Base-by-base conservation (phyloP, 35 echinoderm and acorn worm species). In the Heliocidaris erythrogramma region DNA sequence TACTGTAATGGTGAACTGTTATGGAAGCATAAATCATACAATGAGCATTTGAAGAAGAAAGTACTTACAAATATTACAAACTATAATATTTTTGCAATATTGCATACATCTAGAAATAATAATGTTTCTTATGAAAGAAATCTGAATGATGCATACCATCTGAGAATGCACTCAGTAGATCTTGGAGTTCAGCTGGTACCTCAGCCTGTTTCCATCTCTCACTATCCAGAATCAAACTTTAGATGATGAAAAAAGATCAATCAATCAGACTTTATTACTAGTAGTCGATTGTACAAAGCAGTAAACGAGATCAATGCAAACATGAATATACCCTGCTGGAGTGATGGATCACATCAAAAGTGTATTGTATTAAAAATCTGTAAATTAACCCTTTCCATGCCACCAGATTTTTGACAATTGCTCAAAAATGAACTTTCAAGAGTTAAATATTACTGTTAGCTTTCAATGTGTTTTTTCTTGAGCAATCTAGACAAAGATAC, bases 141-240 rank as follows among this genome's bases (percentile, higher is more conserved):
- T 56, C 52, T 13, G 14, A 78, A 78, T 18, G 48, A 9, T 31
- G 49, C 92, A 84, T 93, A 98, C 97, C 97, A 94, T 95, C 95
- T 78, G 98, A 91, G 94, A 99, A 97, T 90, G 95, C 95, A 86
- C 53, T 95, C 1, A 99, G 93, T 30, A 99, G 92, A 71, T 99
- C 98, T 88, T 99, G 98, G 24, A 99, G 94, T 32, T 95, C 96
- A 52, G 96, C 95, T 95, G 98, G 98, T 18, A 99, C 98, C 48
- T 99, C 98, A 9, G 98, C 90, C 86, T 96, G 98, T 91, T 99
- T 99, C 98, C 98, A 99, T 24, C 98, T 96, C 52, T 99, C 98
- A 96, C 94, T 99, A 71, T 99, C 98, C 35, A 99, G 94, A 21
- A 99, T 97, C 49, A 99, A 95, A 94, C 98, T 99, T 85, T 0